These are phyloP conservation scores for Drosophila quinaria DNA, from an alignment of 2,888 invertebrate species.

Conservation along the genomic window DNA sequence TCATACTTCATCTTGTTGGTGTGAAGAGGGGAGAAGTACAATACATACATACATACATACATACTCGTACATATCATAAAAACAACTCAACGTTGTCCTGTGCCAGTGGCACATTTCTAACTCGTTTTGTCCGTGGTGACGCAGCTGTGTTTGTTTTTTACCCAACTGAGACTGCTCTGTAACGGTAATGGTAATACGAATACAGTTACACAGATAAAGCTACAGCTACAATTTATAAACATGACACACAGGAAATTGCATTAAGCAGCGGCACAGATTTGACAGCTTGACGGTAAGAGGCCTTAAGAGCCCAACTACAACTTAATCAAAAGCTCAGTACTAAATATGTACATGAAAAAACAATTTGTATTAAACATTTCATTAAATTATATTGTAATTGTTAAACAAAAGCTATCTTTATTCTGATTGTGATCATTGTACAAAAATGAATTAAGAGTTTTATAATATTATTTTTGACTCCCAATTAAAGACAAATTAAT, in stretches of 20 bases:
- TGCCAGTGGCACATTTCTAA: constrained; percentile 53
- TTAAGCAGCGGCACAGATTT: constrained; percentile 47
- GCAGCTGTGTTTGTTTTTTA: constrained; percentile 39
- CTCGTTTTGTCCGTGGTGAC: constrained; percentile 40
- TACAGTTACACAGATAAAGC: neutral
- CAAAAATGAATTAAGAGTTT: no score
- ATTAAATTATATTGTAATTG: neutral
- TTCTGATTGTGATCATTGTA: no score
- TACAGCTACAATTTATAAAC: constrained; percentile 37
- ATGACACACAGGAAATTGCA: constrained; percentile 59
- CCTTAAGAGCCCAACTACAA: constrained; percentile 19
- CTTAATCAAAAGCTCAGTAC: constrained; percentile 21
- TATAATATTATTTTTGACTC: no score
- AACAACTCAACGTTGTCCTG: constrained; percentile 16
- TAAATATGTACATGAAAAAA: neutral
- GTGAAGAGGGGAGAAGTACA: neutral
- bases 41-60: neutral
- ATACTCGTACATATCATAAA: constrained; percentile 11
- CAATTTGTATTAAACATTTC: constrained; percentile 1
- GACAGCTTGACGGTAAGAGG: constrained; percentile 45
- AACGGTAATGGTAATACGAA: constrained; percentile 29
- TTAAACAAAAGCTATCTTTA: neutral
- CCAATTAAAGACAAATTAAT: no score
- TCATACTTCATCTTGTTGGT: constrained; percentile 67
- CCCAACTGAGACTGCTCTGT: constrained; percentile 13